Percentiles rank a stretch among this genome's conserved stretches.
These are phyloP conservation scores for Resseliella maxima DNA, from an alignment of 2,888 invertebrate species.

Conservation along the genomic window DNA sequence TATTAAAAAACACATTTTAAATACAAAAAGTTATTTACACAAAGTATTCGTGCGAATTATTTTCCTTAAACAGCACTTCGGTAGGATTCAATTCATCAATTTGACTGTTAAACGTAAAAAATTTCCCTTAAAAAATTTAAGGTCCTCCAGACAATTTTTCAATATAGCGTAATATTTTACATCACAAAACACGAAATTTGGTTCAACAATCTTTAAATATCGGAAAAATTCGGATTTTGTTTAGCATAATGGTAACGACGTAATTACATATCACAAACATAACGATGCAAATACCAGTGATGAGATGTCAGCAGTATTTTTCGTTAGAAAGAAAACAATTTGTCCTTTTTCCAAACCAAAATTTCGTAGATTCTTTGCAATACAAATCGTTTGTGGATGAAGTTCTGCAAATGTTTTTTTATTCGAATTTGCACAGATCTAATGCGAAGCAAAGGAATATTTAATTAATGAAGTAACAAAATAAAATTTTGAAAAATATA, in stretches of 20 bases:
- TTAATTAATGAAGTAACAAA: not conserved
- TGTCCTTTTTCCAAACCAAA: not conserved
- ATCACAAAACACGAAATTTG: conserved; percentile 9
- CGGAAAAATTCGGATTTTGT: not conserved
- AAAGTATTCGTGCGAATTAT: not conserved
- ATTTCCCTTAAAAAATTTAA: not conserved
- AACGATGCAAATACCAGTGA: not conserved
- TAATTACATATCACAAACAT: not conserved
- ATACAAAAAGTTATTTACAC: no score
- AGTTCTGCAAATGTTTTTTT: not conserved
- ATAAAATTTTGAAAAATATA: not conserved
- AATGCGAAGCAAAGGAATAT: no score
- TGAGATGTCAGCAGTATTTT: not conserved
- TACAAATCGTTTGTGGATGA: not conserved
- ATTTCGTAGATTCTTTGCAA: not conserved
- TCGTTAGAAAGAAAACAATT: not conserved
- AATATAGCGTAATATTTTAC: not conserved
- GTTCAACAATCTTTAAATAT: not conserved
- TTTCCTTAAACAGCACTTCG: not conserved
- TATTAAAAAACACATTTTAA: no score
- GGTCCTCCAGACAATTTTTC: not conserved
- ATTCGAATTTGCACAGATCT: conserved; percentile 21
- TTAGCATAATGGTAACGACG: not conserved
- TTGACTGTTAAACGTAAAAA: conserved; percentile 42
- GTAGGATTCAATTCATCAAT: not conserved